Evolutionary conservation across 1,140 invertebrate species (phyloP).

Genomic region (Cylas formicarius): DNA sequence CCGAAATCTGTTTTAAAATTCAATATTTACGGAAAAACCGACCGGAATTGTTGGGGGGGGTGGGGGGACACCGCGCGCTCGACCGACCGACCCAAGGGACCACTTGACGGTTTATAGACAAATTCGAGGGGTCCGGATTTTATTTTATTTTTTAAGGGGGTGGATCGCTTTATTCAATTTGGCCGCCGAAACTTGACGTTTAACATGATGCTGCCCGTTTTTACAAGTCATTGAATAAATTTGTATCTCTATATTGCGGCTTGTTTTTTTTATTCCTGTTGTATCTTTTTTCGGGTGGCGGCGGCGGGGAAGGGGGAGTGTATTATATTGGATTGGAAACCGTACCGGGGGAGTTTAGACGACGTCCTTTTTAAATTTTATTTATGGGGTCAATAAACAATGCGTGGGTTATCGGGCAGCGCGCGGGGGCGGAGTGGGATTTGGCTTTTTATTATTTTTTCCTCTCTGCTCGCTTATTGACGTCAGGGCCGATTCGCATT

Average conservation of each 20-base stretch:
- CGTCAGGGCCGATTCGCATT: no score
- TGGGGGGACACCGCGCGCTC: slow-evolving; percentile 19
- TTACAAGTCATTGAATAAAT: slow-evolving; percentile 26
- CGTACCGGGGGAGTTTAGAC: no score
- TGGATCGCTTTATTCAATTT: slow-evolving; percentile 16
- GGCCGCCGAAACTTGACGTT: slow-evolving; percentile 17
- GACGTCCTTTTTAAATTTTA: no score
- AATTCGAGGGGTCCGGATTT: slow-evolving; percentile 17
- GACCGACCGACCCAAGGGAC: slow-evolving; percentile 10
- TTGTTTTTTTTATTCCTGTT: slow-evolving; percentile 16
- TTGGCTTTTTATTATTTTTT: no score
- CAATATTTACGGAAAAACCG: slow-evolving; percentile 23
- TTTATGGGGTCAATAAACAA: no score
- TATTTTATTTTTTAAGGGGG: slow-evolving; percentile 13
- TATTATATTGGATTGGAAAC: no score
- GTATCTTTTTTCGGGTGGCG: no score
- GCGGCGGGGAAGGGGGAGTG: no score
- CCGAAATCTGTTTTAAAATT: slow-evolving; percentile 26
- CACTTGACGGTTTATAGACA: slow-evolving; percentile 23
- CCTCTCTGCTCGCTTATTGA: no score
- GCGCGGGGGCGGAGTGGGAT: no score
- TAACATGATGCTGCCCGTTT: slow-evolving; percentile 20
- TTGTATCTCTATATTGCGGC: slow-evolving; percentile 17
- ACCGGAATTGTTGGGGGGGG: no score
- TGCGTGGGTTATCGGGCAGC: no score